Conservation (phyloP, 2,888 invertebrate species). For the Conomelus anceps region DNA sequence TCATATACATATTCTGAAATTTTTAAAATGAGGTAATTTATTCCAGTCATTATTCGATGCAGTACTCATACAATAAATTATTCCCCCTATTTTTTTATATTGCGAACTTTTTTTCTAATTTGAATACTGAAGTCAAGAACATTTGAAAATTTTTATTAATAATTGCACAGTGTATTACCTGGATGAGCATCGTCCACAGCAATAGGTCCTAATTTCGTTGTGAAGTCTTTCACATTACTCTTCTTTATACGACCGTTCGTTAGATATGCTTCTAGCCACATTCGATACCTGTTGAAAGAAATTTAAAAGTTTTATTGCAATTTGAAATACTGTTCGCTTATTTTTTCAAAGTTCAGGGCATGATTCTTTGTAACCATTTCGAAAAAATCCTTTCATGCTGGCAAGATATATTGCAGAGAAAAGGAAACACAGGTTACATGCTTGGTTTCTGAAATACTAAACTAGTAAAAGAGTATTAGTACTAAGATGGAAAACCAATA, state of each 20-base stretch:
- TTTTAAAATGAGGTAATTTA: no score
- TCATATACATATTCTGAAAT: no score
- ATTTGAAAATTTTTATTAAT: not conserved
- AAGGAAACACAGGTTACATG: no score
- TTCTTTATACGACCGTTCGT: conserved; percentile 86
- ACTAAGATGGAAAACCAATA: no score
- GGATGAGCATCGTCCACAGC: conserved; percentile 47
- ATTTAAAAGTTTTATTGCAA: not conserved
- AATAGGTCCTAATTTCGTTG: conserved; percentile 65
- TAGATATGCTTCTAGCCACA: conserved; percentile 84
- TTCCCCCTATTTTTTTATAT: no score
- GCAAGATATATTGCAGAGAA: no score
- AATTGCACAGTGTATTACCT: conserved; percentile 40
- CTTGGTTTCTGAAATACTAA: no score
- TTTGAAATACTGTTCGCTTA: not conserved
- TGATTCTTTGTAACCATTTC: not conserved
- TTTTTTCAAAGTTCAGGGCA: not conserved
- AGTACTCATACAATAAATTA: no score
- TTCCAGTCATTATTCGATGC: no score
- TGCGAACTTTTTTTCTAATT: no score
- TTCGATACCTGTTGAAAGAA: conserved; percentile 56
- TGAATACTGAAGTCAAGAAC: not conserved
- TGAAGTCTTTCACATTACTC: conserved; percentile 81
- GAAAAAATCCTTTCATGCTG: no score
- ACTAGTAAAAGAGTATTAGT: no score